These are phyloP conservation scores for Lymantria monacha DNA, from an alignment of 2,888 invertebrate genomes.

Conservation along the genomic window DNA sequence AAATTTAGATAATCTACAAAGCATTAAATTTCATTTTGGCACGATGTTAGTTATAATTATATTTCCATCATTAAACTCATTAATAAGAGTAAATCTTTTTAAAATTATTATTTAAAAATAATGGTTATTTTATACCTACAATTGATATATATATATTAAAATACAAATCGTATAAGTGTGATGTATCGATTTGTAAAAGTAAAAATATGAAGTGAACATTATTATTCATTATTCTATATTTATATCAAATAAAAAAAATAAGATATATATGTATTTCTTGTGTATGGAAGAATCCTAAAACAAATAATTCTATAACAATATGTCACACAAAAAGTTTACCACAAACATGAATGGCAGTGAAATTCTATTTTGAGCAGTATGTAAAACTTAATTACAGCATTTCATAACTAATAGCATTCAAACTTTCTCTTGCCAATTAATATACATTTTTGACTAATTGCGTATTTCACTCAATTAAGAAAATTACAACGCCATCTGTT, in stretches of 20 bases:
- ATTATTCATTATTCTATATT: not conserved
- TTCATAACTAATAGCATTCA: conserved; percentile 1
- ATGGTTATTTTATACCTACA: not conserved
- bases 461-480: conserved; percentile 12
- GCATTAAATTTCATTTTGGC: conserved; percentile 54
- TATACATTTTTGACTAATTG: not conserved
- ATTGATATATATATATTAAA: not conserved
- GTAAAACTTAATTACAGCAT: conserved; percentile 1
- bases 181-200: too few species aligned
- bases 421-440: not conserved
- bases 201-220: too few species aligned
- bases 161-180: not conserved
- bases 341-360: conserved; percentile 44
- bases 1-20: conserved; percentile 10
- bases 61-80: not conserved
- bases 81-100: too few species aligned
- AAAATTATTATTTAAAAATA: too few species aligned
- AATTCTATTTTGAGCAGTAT: conserved; percentile 44
- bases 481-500: conserved; percentile 20
- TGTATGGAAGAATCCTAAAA: not conserved
- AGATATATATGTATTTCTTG: not conserved
- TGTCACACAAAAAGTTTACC: conserved; percentile 44
- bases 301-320: conserved; percentile 18
- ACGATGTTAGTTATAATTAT: conserved; percentile 50
- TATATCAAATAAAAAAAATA: not conserved